Conservation (phyloP, 2,797 vertebrate genomes). For the Nannoperca obscura region DNA sequence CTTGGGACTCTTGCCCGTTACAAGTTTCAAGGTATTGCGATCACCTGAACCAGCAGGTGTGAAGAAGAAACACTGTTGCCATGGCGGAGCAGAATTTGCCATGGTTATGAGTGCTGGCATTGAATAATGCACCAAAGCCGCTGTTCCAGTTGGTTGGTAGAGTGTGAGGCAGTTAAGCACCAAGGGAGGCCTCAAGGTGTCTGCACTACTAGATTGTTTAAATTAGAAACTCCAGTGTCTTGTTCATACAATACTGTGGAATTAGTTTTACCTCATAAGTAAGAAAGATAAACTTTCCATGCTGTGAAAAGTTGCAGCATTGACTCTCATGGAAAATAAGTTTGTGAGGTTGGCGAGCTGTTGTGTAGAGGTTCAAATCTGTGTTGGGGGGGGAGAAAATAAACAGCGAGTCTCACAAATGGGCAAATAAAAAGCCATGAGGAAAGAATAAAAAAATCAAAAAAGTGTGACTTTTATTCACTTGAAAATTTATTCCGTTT, state of each 20-base stretch:
- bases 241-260: background rate
- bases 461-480: slow-evolving; percentile 88
- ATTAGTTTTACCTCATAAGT: background rate
- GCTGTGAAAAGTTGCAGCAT: slow-evolving; percentile 18
- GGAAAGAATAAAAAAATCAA: slow-evolving; percentile 72
- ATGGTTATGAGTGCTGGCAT: slow-evolving; percentile 58
- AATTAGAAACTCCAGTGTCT: slow-evolving; percentile 12
- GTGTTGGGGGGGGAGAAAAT: slow-evolving; percentile 14
- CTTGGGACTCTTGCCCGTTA: background rate
- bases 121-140: slow-evolving; percentile 11
- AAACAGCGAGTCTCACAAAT: slow-evolving; percentile 49
- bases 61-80: slow-evolving; percentile 65
- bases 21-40: slow-evolving; percentile 4
- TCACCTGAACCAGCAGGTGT: slow-evolving; percentile 61
- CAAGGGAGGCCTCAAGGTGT: slow-evolving; percentile 29
- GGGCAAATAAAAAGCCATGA: slow-evolving; percentile 69
- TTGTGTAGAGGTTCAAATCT: background rate
- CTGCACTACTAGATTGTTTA: background rate
- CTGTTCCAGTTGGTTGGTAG: slow-evolving; percentile 71
- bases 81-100: slow-evolving; percentile 52
- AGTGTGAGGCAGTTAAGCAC: slow-evolving; percentile 30
- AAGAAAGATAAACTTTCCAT: background rate
- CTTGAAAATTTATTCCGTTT: slow-evolving; percentile 91
- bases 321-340: background rate
- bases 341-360: slow-evolving; percentile 20